Evolutionary conservation across 2,888 invertebrate species (phyloP), one percentile per base, ranked within the genome.

Genomic region (Erynnis tages): DNA sequence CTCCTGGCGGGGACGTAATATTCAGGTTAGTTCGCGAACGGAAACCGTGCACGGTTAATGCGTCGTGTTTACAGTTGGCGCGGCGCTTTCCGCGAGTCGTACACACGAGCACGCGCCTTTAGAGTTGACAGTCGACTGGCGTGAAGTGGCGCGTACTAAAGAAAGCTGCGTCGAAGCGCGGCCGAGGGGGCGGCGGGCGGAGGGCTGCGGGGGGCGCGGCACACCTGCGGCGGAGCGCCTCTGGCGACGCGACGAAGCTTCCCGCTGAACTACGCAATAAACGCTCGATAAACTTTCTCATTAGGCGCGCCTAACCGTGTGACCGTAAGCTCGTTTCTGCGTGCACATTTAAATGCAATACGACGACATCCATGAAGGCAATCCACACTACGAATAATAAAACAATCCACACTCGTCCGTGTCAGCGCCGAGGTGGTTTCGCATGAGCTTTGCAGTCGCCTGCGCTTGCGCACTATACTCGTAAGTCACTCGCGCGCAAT

Each of bases 201-300:
- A 58, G 56, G 67, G 60, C 56, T 65, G 66, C 56, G 70, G 66
- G 70, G 69, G 67, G 70, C 60, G 73, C 63, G 82, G 79, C 74
- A 75, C 85, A 84, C 87, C 84, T 85, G 85, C 84, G 79, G 75
- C 73, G 77, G 65, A 66, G 65, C 65, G 69, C 63, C 63, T 63
- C 66, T 56, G 74, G 76, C 80, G 80, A 77, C 71, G 73, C 76
- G 73, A 70, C 74, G 79, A 79, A 84, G 87, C 86, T 85, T 85
- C 84, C 82, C 84, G 84, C 86, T 79, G 78, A 71, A 73, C 85
- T 85, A 87, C 87, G 88, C 87, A 89, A 87, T 88, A 89, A 87
- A 84, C 88, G 88, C 87, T 89, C 87, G 85, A 89, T 89, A 89
- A 87, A 88, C 86, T 88, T 88, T 88, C 87, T 87, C 87, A 88